Base-by-base conservation (phyloP, 30 jellyfish, hydroid and myxozoan species). In the Aurelia sp. region DNA sequence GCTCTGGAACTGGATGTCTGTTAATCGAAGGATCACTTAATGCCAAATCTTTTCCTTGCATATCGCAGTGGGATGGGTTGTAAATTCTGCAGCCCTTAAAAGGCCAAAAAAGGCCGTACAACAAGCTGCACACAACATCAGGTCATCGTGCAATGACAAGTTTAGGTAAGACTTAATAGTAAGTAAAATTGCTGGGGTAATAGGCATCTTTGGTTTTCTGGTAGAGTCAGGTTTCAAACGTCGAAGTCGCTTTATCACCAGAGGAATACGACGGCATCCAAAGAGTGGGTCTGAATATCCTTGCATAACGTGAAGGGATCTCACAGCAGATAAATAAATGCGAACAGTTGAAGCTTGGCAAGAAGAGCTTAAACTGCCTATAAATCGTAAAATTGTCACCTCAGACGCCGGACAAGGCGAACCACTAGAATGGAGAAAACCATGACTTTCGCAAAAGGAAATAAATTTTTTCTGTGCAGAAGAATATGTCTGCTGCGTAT, bases 31-130 rank as follows among this genome's bases (percentile, higher is more conserved):
- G 18, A 37, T 37, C 62, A 11, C 33, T n/a, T 23, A 69, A 4
- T 3, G 80, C 60, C 17, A 69, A 37, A 20, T 3, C 8, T 13
- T 47, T 10, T 16, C n/a, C 4, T 21, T n/a, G n/a, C 22, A 4
- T 5, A 69, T 20, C 10, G 21, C 80, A 20, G n/a, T 6, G 8
- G 19, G 31, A 11, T 16, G 80, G n/a, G 27, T 37, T 4, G 80
- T 69, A 40, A 69, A 37, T 59, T 69, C 80, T 0, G 80, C 60
- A 16, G 62, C 60, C 33, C 80, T 57, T 5, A 69, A 59, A 20
- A 69, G 33, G 41, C 80, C 80, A 40, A 69, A 69, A 69, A 69
- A 69, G 62, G 80, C 80, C 62, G 80, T 69, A 47, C 80, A 58
- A 20, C 67, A 58, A 20, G 67, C 67, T 15, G 67, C 67, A 6